Evolutionary conservation across 2,888 invertebrate genomes (phyloP), one percentile per base, ranked within the genome.

Genomic region (Mythimna impura): DNA sequence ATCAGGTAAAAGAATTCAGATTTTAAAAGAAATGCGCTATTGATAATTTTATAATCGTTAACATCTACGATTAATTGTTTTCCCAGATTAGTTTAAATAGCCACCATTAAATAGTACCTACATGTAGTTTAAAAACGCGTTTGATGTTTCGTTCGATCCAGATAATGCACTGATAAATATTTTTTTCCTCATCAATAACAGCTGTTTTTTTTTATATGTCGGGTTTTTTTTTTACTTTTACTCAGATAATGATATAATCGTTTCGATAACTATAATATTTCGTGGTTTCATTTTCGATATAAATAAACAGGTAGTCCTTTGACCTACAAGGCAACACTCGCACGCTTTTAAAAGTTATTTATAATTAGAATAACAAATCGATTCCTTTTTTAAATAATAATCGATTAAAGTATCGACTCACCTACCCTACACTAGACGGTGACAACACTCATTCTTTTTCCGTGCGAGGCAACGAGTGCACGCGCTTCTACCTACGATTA

Each of bases 31-130:
- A 52, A 8, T 34, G 52, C 68, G 4, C 43, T 67, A 54, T 36
- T 34, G 77, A 66, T 76, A 54, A 65, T 12, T 14, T 43, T 17
- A 7, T 76, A 17, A 78, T 78, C 55, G 22, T 22, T 76, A 47
- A 69, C 55, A 78, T 78, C 55, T 50, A 78, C 17, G 47, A 77
- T 47, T 20, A 34, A 17, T 25, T 36, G 55, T 7, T 20, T 25
- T 25, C n/a, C 25, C 17, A 55, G 54, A 54, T 72, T 67, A 76
- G n/a, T 10, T n/a, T 73, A 20, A 40, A 58, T 2, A 71, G 3
- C 14, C 25, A 7, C 36, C 3, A 22, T 54, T 50, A 17, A 17
- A 17, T 9, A 36, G 36, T 36, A 36, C 25, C 25, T 25, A 25
- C 1, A 9, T 36, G 36, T 36, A 36, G 8, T 9, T 20, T 50